phyloP scores from a whole-genome alignment of 2,113 vertebrate species.

The Puffinus mauretanicus region DNA sequence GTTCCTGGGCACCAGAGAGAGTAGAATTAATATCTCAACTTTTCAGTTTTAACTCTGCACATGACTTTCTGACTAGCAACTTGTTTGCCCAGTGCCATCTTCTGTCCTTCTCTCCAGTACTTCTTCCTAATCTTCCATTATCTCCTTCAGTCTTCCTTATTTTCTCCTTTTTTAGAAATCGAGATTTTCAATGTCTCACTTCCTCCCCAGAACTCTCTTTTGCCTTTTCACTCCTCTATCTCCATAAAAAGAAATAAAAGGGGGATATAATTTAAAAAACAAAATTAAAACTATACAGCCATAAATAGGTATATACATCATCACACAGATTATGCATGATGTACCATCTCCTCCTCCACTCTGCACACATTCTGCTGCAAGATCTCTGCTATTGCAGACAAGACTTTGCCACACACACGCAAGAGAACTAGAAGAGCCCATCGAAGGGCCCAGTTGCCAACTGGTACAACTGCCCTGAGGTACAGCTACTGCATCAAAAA shows the following conservation, averaged over 20 bases:
- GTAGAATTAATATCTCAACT: neutral
- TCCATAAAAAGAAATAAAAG: neutral
- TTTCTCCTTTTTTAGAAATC: neutral
- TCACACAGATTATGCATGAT: rapidly evolving
- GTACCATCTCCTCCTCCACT: rapidly evolving
- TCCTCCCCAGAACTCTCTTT: neutral
- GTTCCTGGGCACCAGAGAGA: neutral
- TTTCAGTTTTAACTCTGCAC: neutral
- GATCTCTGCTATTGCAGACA: neutral
- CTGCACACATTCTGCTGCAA: neutral
- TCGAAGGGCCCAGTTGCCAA: neutral
- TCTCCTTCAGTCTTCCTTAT: neutral
- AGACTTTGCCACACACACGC: rapidly evolving
- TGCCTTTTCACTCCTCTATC: neutral
- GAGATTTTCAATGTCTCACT: neutral
- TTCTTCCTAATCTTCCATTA: neutral
- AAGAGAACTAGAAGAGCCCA: neutral
- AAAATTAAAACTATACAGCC: neutral
- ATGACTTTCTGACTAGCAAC: neutral
- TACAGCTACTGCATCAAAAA: neutral
- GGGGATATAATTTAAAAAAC: neutral
- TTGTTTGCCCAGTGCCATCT: neutral
- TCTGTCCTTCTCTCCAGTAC: neutral
- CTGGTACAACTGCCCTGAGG: neutral
- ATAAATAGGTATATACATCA: rapidly evolving